A percentile compares a stretch with the other conserved stretches of the same genome.
Conservation (phyloP, 2,797 vertebrate species). For the Stomatorhinus walkeri region DNA sequence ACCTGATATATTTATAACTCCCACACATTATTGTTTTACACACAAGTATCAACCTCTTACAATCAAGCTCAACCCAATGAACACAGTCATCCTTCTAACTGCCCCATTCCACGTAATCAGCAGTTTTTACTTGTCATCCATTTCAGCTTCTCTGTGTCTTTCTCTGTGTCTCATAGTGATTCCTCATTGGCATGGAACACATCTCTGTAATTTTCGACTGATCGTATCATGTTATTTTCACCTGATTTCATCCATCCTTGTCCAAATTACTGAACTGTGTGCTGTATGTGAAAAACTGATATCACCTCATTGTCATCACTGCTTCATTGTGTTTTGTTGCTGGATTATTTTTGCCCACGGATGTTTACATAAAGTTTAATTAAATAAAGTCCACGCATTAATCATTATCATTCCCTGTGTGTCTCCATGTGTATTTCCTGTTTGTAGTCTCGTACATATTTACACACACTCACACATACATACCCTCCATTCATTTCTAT, state of each 20-base stretch:
- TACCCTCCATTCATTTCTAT: background rate
- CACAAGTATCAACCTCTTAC: background rate
- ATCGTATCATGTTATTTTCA: background rate
- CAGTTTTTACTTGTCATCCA: background rate
- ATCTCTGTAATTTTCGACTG: background rate
- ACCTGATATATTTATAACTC: background rate
- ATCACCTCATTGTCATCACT: background rate
- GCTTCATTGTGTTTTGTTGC: background rate
- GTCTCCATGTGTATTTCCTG: background rate
- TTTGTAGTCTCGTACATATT: background rate
- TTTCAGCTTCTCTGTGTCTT: background rate
- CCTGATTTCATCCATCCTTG: too few relatives aligned
- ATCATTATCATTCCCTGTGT: background rate
- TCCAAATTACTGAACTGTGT: background rate
- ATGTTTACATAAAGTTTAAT: background rate
- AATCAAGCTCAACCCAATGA: background rate
- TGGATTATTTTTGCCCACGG: background rate
- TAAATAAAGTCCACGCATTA: conserved; percentile 1
- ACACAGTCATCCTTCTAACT: background rate
- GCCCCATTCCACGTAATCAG: background rate
- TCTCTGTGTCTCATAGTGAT: background rate
- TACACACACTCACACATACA: too few relatives aligned
- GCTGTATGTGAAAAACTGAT: background rate
- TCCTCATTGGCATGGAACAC: background rate
- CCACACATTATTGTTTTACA: background rate